Evolutionary conservation across 1,140 invertebrate genomes (phyloP).

Genomic region (Scaptomyza pallida): DNA sequence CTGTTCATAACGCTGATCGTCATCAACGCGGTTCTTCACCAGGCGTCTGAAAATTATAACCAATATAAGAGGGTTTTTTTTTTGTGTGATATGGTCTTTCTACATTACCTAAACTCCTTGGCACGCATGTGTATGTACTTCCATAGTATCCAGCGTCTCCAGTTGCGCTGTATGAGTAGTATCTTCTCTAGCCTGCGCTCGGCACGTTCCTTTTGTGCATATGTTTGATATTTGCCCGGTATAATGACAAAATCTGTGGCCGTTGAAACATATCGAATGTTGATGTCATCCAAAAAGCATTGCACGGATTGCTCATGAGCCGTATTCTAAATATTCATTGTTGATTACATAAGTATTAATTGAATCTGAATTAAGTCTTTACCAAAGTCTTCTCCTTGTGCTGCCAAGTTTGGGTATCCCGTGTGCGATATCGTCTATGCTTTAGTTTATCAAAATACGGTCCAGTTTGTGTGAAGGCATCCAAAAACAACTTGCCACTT

Average conservation of each 20-base stretch:
- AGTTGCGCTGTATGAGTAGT: constrained; percentile 77
- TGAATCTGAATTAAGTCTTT: background rate
- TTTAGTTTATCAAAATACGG: constrained; percentile 83
- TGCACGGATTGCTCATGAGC: constrained; percentile 77
- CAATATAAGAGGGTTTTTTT: too few relatives aligned
- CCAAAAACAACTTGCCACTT: constrained; percentile 85
- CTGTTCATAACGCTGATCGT: constrained; percentile 58
- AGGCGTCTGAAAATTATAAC: constrained; percentile 43
- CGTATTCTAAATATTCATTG: constrained; percentile 62
- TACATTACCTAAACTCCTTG: constrained; percentile 79
- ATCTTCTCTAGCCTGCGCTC: constrained; percentile 73
- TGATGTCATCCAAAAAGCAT: constrained; percentile 71
- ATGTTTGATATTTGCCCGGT: constrained; percentile 74
- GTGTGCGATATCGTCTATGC: constrained; percentile 63
- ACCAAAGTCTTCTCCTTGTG: constrained; percentile 70
- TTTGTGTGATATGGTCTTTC: constrained; percentile 19
- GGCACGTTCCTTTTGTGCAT: constrained; percentile 65
- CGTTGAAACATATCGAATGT: constrained; percentile 64
- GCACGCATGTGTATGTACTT: constrained; percentile 78
- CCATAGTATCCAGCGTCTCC: constrained; percentile 70
- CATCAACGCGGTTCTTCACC: constrained; percentile 61
- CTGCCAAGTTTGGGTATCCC: constrained; percentile 80
- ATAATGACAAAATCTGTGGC: constrained; percentile 64
- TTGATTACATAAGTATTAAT: too few relatives aligned
- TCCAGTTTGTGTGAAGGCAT: constrained; percentile 87